A percentile compares a stretch with the other conserved stretches of the same genome.
Conservation (phyloP, 2,113 vertebrate species). For the Hippocampus barbouri region DNA sequence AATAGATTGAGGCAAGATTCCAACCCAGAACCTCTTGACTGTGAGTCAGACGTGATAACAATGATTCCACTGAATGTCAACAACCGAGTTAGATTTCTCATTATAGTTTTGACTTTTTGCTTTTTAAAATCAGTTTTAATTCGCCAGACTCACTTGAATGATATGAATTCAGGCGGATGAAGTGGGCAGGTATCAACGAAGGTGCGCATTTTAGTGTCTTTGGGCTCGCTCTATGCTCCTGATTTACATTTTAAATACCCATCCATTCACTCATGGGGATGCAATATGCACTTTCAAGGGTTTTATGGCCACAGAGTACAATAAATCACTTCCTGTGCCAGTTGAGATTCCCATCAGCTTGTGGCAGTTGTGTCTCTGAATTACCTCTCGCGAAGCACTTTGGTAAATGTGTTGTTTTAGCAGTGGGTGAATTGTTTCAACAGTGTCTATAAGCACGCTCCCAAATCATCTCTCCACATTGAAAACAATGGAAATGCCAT, state of each 20-base stretch:
- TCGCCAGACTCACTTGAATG: too few relatives aligned
- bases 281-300: not conserved
- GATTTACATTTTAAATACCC: not conserved
- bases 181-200: not conserved
- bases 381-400: not conserved
- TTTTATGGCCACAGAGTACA: not conserved
- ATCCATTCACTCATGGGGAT: not conserved
- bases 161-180: too few relatives aligned
- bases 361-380: not conserved
- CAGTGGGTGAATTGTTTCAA: too few relatives aligned
- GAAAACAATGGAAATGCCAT: not conserved
- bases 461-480: not conserved
- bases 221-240: not conserved
- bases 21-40: too few relatives aligned
- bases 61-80: too few relatives aligned
- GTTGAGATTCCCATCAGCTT: constrained; percentile 57
- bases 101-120: too few relatives aligned
- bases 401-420: too few relatives aligned
- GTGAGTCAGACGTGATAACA: too few relatives aligned
- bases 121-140: too few relatives aligned
- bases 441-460: too few relatives aligned
- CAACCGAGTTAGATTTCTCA: too few relatives aligned
- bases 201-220: not conserved
- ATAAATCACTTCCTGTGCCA: not conserved
- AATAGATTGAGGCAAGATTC: too few relatives aligned